A percentile compares a stretch with the other conserved stretches of the same genome.
These are phyloP conservation scores for Drosophila rhopaloa DNA, from an alignment of 1,140 invertebrate species.

Conservation along the genomic window DNA sequence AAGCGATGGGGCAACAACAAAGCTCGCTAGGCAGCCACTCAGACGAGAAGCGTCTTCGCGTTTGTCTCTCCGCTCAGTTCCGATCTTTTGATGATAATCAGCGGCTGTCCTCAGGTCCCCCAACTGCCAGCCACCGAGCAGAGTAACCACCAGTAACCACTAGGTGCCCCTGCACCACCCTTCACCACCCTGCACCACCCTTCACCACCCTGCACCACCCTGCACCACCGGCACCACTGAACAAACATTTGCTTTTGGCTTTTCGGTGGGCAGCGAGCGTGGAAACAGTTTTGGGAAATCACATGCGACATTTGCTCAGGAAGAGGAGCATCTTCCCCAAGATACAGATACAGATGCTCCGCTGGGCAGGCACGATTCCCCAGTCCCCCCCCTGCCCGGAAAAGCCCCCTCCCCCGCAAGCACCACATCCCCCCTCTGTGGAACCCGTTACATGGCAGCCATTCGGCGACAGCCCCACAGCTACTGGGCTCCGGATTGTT, in stretches of 20 bases:
- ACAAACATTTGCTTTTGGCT: constrained; percentile 47
- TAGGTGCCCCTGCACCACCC: neutral
- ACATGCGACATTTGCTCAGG: constrained; percentile 75
- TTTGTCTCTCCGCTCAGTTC: constrained; percentile 74
- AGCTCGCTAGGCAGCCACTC: constrained; percentile 44
- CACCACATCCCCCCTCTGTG: constrained; percentile 28
- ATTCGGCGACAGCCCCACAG: constrained; percentile 54
- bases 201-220: too few species aligned
- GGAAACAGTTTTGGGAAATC: constrained; percentile 81
- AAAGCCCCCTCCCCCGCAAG: neutral
- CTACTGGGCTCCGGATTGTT: constrained; percentile 15
- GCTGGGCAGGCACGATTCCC: constrained; percentile 65
- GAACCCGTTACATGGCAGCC: constrained; percentile 70
- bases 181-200: neutral
- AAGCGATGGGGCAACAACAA: constrained; percentile 30
- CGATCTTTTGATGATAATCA: constrained; percentile 82
- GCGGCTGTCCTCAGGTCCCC: constrained; percentile 56
- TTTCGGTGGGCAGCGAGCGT: constrained; percentile 73
- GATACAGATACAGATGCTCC: constrained; percentile 52
- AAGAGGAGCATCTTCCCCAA: constrained; percentile 57
- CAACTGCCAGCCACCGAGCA: neutral
- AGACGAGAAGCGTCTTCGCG: constrained; percentile 70
- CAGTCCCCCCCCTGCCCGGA: neutral
- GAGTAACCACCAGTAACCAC: neutral
- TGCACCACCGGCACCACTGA: constrained; percentile 5